These are phyloP conservation scores for Pelusios castaneus DNA, from an alignment of 2,113 vertebrate genomes.

Conservation along the genomic window DNA sequence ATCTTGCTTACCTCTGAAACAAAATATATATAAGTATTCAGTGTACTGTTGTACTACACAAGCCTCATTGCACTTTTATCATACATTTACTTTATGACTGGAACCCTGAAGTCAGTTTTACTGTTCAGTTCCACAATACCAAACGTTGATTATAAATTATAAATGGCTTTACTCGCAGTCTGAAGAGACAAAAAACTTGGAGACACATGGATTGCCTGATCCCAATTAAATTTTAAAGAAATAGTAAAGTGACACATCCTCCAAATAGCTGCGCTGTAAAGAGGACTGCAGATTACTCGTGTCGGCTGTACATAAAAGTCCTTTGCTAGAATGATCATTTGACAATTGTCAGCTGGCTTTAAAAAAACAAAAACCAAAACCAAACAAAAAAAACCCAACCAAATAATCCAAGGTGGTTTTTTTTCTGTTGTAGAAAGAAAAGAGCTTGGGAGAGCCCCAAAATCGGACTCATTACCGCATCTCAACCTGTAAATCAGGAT, in stretches of 20 bases:
- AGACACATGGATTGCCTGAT: slow-evolving; percentile 51
- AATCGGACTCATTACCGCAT: slow-evolving; percentile 35
- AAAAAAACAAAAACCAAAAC: slow-evolving; percentile 10
- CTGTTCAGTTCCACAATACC: slow-evolving; percentile 70
- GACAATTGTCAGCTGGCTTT: slow-evolving; percentile 59
- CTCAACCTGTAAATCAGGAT: slow-evolving; percentile 19
- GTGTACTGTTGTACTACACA: background rate
- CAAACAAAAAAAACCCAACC: background rate
- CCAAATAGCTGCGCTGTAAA: slow-evolving; percentile 20
- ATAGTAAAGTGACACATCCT: slow-evolving; percentile 53
- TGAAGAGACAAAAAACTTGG: slow-evolving; percentile 17
- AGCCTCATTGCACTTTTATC: slow-evolving; percentile 52
- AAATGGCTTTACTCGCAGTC: slow-evolving; percentile 52
- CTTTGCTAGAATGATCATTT: slow-evolving; percentile 44
- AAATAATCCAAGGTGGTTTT: slow-evolving; percentile 6
- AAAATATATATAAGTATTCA: background rate
- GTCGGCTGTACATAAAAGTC: background rate
- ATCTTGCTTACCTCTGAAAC: slow-evolving; percentile 36
- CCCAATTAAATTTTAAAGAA: slow-evolving; percentile 76
- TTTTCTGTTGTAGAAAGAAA: background rate
- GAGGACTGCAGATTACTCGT: slow-evolving; percentile 42
- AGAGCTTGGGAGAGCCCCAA: background rate
- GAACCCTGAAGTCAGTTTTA: slow-evolving; percentile 70
- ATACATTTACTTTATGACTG: slow-evolving; percentile 64
- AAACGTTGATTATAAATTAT: slow-evolving; percentile 79